Conservation (phyloP, 2,888 invertebrate species). For the Ochropleura leucogaster region DNA sequence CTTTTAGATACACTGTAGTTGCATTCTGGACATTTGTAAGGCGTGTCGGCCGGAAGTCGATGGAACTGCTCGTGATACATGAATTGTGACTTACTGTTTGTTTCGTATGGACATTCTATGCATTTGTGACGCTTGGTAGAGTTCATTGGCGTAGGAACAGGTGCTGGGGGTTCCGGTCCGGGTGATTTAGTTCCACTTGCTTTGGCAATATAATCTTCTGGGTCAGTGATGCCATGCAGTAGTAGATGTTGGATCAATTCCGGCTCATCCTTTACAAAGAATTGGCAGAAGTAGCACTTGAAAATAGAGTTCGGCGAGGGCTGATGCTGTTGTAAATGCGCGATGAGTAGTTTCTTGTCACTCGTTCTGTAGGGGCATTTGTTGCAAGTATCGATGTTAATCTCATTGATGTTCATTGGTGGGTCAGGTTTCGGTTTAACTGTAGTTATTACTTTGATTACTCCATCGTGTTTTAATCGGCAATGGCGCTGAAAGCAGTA, state of each 20-base stretch:
- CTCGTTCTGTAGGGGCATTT: conserved; percentile 94
- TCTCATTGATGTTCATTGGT: conserved; percentile 76
- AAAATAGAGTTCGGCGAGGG: conserved; percentile 92
- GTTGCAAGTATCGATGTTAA: conserved; percentile 88
- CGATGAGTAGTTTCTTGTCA: conserved; percentile 90
- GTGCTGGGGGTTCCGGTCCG: conserved; percentile 68
- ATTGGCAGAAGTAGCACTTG: conserved; percentile 95
- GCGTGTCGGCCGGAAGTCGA: conserved; percentile 92
- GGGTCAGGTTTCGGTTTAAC: conserved; percentile 86
- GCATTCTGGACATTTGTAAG: conserved; percentile 95
- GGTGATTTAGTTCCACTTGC: conserved; percentile 84
- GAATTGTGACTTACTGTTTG: conserved; percentile 96
- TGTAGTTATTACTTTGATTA: conserved; percentile 92
- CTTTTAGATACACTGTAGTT: conserved; percentile 95
- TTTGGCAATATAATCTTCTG: conserved; percentile 90
- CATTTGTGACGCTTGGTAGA: conserved; percentile 93
- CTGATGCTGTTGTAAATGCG: conserved; percentile 93
- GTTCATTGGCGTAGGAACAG: conserved; percentile 67
- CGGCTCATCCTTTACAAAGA: conserved; percentile 93
- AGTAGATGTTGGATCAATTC: conserved; percentile 93
- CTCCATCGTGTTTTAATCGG: conserved; percentile 94
- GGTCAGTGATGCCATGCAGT: conserved; percentile 91
- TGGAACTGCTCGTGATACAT: conserved; percentile 97
- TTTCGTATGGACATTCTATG: conserved; percentile 95
- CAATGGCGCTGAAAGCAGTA: conserved; percentile 92